These are phyloP conservation scores for Ophion obscuratus DNA, from an alignment of 2,888 invertebrate genomes.

Conservation along the genomic window DNA sequence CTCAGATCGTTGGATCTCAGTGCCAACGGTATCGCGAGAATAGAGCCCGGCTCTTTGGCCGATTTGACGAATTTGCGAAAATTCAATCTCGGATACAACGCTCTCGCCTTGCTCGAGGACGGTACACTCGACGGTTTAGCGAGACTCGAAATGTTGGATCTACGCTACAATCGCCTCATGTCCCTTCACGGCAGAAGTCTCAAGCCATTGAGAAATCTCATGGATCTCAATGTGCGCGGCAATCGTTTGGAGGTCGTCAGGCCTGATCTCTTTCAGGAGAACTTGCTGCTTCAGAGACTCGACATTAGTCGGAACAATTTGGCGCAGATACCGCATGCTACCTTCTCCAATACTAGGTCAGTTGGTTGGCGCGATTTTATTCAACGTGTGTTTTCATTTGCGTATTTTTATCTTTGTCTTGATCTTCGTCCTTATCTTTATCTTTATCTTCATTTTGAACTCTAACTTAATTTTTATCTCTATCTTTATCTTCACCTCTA, in stretches of 20 bases:
- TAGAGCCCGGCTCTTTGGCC: slow-evolving; percentile 88
- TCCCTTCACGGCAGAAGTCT: slow-evolving; percentile 89
- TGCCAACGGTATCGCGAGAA: slow-evolving; percentile 89
- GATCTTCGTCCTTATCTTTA: not conserved
- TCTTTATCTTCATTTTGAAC: not conserved
- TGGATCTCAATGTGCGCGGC: slow-evolving; percentile 90
- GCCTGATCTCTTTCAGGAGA: slow-evolving; percentile 89
- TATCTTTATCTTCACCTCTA: not conserved
- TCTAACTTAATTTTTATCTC: not conserved
- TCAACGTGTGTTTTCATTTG: not conserved
- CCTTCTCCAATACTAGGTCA: slow-evolving; percentile 86
- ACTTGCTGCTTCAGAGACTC: slow-evolving; percentile 87
- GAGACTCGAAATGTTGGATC: slow-evolving; percentile 89
- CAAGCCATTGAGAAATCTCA: slow-evolving; percentile 87
- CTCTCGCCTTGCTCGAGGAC: slow-evolving; percentile 89
- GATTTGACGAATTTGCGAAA: slow-evolving; percentile 88
- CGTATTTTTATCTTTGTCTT: not conserved
- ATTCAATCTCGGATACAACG: slow-evolving; percentile 90
- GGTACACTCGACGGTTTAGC: slow-evolving; percentile 89
- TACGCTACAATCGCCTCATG: slow-evolving; percentile 90
- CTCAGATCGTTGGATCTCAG: slow-evolving; percentile 90
- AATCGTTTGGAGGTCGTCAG: slow-evolving; percentile 91
- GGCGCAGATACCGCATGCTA: slow-evolving; percentile 88
- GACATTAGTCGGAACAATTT: slow-evolving; percentile 92
- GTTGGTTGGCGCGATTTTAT: slow-evolving; percentile 14